Conservation (phyloP, 2,888 invertebrate species). For the Aspidiotus rigidus region DNA sequence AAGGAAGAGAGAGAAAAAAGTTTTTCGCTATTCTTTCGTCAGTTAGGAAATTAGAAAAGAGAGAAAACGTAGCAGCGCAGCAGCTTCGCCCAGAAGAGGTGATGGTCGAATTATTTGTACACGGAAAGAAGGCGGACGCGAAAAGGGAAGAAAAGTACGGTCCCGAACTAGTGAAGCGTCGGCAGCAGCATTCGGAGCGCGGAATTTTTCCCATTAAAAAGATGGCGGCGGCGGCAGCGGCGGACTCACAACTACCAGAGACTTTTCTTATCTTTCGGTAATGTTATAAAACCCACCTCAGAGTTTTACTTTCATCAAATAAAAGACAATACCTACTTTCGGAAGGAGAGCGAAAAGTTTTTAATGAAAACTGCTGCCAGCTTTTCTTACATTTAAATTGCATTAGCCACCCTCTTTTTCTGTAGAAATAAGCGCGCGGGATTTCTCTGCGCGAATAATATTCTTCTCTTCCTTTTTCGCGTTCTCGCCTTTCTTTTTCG, state of each 20-base stretch:
- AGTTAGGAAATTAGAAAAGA: conserved; percentile 29
- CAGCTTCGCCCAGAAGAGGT: conserved; percentile 6
- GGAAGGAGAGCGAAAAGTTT: conserved; percentile 19
- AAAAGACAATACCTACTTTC: conserved; percentile 33
- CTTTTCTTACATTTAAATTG: conserved; percentile 33
- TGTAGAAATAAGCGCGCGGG: background rate
- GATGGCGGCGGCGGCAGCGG: conserved; percentile 34
- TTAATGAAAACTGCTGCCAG: conserved; percentile 33
- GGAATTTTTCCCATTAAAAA: conserved; percentile 34
- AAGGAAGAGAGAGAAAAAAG: conserved; percentile 19
- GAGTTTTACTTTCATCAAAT: conserved; percentile 30
- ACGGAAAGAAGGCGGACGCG: background rate
- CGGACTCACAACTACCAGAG: conserved; percentile 29
- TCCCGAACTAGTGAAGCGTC: background rate
- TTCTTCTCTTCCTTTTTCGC: conserved; percentile 9
- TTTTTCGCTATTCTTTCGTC: conserved; percentile 24
- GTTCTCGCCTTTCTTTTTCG: background rate
- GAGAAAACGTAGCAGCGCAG: conserved; percentile 17
- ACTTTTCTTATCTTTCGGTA: conserved; percentile 26
- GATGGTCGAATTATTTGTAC: conserved; percentile 11
- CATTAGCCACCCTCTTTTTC: conserved; percentile 32
- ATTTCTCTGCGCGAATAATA: background rate
- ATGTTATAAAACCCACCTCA: conserved; percentile 32
- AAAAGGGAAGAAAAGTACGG: background rate
- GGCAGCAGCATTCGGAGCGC: background rate